Evolutionary conservation across 2,113 vertebrate genomes (phyloP), one percentile per base, ranked within the genome.

Genomic region (Numida meleagris): DNA sequence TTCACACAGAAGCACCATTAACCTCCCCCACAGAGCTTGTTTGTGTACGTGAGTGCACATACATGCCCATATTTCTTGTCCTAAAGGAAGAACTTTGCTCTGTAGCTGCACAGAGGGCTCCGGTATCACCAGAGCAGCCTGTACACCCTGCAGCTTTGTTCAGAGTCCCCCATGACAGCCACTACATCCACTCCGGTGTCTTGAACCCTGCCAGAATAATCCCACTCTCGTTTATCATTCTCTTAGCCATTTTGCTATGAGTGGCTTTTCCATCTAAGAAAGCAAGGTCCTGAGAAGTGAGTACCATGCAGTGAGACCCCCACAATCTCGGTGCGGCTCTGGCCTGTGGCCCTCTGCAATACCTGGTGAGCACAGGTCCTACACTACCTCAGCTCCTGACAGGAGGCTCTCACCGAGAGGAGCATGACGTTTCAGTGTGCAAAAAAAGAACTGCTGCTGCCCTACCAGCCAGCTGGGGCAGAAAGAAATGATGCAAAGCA

Each of bases 1-100:
- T 74, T 86, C 70, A 43, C 36, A 53, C 9, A 89, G 63, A 86
- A 74, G 68, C 59, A 55, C 36, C 7, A 82, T 74, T 74, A 89
- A 80, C 63, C 72, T 82, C 74, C 42, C 45, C 63, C 34, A 38
- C 43, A 45, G 66, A 82, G 72, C 20, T 38, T 89, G 51, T 59
- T 13, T 87, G 51, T 80, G 75, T 70, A 84, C 0, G 0, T 55
- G 61, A 82, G 71, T 66, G 42, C 75, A 80, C 4, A 65, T 72
- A 68, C n/a, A 43, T 21, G n/a, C 71, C 68, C 31, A 38, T 48
- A 87, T 48, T 89, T 77, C 36, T 73, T 80, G 31, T 6, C 75
- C 71, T 45, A 58, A 87, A 57, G 61, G 25, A 65, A 72, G 40
- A 58, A n/a, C 85, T 89, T 53, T 73, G 36, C 33, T 76, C 45